Evolutionary conservation across 2,797 vertebrate species (phyloP).

Genomic region (Cottoperca gobio): DNA sequence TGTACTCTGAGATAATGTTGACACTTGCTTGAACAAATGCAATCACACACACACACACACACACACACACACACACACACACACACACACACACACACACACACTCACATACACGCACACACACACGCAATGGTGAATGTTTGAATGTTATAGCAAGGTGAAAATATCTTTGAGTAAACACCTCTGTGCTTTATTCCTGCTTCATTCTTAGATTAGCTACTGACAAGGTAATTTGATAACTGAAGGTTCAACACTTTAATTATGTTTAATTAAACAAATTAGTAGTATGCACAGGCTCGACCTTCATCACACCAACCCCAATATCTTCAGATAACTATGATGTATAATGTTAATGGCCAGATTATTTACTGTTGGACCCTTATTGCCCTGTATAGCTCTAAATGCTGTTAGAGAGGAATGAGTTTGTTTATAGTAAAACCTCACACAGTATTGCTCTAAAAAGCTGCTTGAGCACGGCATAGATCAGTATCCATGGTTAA

Average conservation of each 20-base stretch:
- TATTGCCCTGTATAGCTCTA: not conserved
- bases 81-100: constrained; percentile 16
- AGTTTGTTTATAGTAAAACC: not conserved
- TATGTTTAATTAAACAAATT: constrained; percentile 6
- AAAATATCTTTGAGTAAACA: constrained; percentile 40
- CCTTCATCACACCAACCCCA: not conserved
- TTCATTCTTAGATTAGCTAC: constrained; percentile 21
- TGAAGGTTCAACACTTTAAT: constrained; percentile 16
- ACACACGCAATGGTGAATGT: not conserved
- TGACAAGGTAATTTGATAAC: constrained; percentile 21
- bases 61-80: constrained; percentile 10
- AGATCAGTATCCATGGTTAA: constrained; percentile 23
- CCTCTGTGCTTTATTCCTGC: constrained; percentile 1
- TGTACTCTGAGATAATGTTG: constrained; percentile 65
- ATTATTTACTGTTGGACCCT: not conserved
- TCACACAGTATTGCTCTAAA: not conserved
- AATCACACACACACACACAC: constrained; percentile 6
- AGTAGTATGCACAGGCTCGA: constrained; percentile 4
- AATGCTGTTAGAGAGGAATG: not conserved
- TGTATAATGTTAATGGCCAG: not conserved
- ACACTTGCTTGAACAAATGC: constrained; percentile 30
- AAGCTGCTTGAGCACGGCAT: constrained; percentile 2
- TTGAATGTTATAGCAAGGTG: constrained; percentile 68
- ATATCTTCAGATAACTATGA: constrained; percentile 1
- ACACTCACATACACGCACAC: constrained; percentile 19